Conservation (phyloP, 2,113 vertebrate species). For the Sebastes schlegelii region DNA sequence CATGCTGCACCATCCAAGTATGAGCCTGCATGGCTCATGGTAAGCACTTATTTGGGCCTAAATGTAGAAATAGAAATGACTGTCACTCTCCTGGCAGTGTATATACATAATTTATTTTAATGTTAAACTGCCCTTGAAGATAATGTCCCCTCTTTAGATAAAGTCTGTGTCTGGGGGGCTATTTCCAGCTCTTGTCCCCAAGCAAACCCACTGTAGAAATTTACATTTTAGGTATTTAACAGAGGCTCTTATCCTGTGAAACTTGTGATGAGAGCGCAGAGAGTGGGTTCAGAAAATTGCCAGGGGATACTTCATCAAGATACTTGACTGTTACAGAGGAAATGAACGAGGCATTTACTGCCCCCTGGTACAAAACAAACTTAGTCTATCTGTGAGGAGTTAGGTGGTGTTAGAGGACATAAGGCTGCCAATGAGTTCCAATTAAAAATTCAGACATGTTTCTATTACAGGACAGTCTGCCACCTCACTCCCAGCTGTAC, state of each 20-base stretch:
- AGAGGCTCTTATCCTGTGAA: conserved; percentile 33
- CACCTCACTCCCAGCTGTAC: not conserved
- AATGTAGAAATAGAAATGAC: not conserved
- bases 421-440: not conserved
- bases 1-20: not conserved
- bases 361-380: conserved; percentile 8
- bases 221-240: conserved; percentile 45
- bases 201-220: conserved; percentile 31
- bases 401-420: conserved; percentile 14
- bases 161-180: conserved; percentile 14
- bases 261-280: conserved; percentile 18
- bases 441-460: not conserved
- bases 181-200: conserved; percentile 34
- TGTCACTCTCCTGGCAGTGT: no score
- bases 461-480: conserved; percentile 2
- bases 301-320: conserved; percentile 26
- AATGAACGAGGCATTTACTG: not conserved
- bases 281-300: conserved; percentile 21
- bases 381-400: conserved; percentile 1
- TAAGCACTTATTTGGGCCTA: not conserved
- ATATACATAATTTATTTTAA: not conserved
- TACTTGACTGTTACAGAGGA: conserved; percentile 18
- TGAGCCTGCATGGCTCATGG: not conserved
- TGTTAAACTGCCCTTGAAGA: conserved; percentile 12
- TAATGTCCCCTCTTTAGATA: conserved; percentile 39